phyloP scores from a whole-genome alignment of 2,113 vertebrate species.

The Bubo blakistoni region DNA sequence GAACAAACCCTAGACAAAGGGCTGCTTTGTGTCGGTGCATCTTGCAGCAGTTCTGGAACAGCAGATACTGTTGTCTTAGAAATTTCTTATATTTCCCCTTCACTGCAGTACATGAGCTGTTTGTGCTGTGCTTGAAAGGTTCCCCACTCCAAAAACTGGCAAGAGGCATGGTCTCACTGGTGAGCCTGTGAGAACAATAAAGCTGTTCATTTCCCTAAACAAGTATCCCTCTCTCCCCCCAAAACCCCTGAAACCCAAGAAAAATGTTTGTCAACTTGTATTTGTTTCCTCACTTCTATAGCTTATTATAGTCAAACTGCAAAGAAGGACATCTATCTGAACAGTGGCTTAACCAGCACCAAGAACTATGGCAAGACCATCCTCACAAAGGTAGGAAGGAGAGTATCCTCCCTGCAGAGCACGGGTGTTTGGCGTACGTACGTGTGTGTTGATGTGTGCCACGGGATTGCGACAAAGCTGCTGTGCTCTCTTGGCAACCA shows the following conservation, averaged over 20 bases:
- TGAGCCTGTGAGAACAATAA: not conserved
- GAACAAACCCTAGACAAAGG: not conserved
- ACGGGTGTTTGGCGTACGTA: fast-evolving
- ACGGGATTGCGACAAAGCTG: not conserved
- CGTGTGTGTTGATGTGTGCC: fast-evolving
- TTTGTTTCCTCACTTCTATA: conserved; percentile 48
- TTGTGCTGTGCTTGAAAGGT: not conserved
- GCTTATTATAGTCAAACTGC: conserved; percentile 83
- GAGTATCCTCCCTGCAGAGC: not conserved
- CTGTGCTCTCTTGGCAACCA: not conserved
- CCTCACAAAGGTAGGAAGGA: conserved; percentile 88
- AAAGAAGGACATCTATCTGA: conserved; percentile 87
- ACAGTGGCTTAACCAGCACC: conserved; percentile 97
- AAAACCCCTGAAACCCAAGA: not conserved
- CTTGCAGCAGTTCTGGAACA: not conserved
- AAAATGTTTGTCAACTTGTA: not conserved
- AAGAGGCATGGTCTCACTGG: not conserved
- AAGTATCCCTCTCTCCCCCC: not conserved
- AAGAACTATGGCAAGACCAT: conserved; percentile 99
- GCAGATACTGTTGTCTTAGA: not conserved
- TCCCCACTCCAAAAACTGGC: not conserved
- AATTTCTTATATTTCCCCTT: not conserved
- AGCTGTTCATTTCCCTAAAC: not conserved
- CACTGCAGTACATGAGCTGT: not conserved
- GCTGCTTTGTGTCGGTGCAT: not conserved